Base-by-base conservation (phyloP, 2,888 invertebrate species). In the Epistrophe grossulariae region DNA sequence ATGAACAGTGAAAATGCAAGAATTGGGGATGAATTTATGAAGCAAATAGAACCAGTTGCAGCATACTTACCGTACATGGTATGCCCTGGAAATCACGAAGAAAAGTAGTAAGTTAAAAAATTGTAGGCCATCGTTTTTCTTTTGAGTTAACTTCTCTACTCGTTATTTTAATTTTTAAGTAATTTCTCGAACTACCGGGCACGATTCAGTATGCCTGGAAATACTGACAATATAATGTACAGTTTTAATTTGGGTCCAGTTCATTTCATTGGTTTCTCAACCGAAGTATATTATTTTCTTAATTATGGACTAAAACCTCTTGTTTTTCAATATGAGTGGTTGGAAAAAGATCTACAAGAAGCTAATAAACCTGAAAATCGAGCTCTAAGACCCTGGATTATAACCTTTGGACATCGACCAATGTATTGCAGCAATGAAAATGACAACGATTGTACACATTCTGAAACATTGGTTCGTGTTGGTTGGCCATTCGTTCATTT, bases 121-220 rank as follows among this genome's bases (percentile, higher is more conserved):
- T 50, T 38, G 8, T 13, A 31, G 13, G 15, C 4, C 48, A 10
- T n/a, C 38, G 8, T 28, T 50, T 52, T 52, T 35, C 35, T 70
- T 73, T 73, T 7, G 1, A 55, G 6, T 11, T 11, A 52, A 64
- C n/a, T n/a, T 48, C 17, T 19, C 43, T 38, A 24, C 45, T 74
- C 38, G 11, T 24, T 52, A 45, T 28, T 45, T 59, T 38, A 60
- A 45, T 68, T 93, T n/a, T 93, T 28, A 93, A 97, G 97, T 91
- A 99, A 99, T 93, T 99, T 99, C 93, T 97, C 97, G 80, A 97
- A 99, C 93, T 99, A 99, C 93, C 96, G 96, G 89, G 95, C 95
- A 74, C 95, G 99, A 40, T 99, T 99, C 93, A 95, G 95, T 76
- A 99, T 99, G 99, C 99, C 99, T 1, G 96, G 96, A 28, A 93